phyloP scores from a whole-genome alignment of 1,140 invertebrate species.

The Parasteatoda tepidariorum region DNA sequence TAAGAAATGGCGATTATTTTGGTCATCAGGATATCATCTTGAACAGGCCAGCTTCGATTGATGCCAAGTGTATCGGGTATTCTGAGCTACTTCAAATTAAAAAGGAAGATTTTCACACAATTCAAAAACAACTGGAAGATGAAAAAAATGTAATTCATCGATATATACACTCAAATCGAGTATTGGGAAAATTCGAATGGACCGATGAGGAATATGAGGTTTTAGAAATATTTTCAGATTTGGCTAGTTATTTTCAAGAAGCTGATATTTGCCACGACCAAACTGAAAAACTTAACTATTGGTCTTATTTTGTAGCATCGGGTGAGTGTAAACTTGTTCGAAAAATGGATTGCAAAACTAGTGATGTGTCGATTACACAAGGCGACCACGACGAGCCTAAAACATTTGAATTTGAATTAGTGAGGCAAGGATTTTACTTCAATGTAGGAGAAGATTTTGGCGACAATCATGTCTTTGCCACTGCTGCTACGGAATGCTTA shows the following conservation, averaged over 20 bases:
- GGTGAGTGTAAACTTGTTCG: constrained; percentile 27
- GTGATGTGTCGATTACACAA: not conserved
- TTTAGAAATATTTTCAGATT: not conserved
- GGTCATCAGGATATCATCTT: constrained; percentile 16
- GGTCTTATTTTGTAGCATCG: constrained; percentile 5
- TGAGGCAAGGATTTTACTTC: constrained; percentile 19
- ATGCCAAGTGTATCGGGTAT: constrained; percentile 12
- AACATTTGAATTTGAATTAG: not conserved
- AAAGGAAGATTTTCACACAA: not conserved
- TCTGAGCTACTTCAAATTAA: constrained; percentile 14
- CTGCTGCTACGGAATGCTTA: not conserved
- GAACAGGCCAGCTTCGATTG: not conserved
- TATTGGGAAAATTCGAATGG: constrained; percentile 12
- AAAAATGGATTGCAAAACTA: not conserved
- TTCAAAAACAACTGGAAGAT: not conserved
- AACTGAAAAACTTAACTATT: not conserved
- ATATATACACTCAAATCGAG: not conserved
- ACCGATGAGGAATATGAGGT: not conserved
- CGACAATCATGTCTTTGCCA: constrained; percentile 4
- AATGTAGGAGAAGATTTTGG: constrained; percentile 24
- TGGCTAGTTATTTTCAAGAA: not conserved
- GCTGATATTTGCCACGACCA: not conserved
- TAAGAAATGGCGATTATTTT: constrained; percentile 12
- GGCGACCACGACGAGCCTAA: not conserved
- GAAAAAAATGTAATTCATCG: not conserved